Conservation (phyloP, 2,888 invertebrate genomes). For the Dynastes tityus region DNA sequence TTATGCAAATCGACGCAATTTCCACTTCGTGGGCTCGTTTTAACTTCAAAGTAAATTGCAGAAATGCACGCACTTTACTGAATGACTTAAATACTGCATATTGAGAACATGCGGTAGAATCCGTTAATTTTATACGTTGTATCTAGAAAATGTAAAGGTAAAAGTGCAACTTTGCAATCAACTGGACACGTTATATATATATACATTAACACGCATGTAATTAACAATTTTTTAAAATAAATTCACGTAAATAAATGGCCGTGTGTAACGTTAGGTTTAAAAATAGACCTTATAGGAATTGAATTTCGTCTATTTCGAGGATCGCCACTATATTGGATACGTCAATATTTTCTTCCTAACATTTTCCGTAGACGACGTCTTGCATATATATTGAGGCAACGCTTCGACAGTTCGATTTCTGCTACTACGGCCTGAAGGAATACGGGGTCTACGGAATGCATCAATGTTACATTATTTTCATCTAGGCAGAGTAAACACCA, state of each 20-base stretch:
- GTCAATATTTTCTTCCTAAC: not conserved
- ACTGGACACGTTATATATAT: not conserved
- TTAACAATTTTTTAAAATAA: no score
- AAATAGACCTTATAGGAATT: no score
- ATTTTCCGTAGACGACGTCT: not conserved
- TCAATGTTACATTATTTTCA: not conserved
- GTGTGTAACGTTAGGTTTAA: no score
- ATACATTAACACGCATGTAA: no score
- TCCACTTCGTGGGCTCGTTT: not conserved
- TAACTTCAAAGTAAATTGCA: constrained; percentile 16
- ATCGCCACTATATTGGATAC: not conserved
- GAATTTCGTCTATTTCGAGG: no score
- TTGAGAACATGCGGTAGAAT: not conserved
- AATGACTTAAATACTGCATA: not conserved
- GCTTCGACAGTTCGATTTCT: not conserved
- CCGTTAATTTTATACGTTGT: not conserved
- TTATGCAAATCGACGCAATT: constrained; percentile 2
- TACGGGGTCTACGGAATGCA: not conserved
- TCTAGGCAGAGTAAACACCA: not conserved
- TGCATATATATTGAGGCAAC: not conserved
- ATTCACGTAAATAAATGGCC: no score
- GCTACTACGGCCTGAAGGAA: not conserved
- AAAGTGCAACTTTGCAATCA: constrained; percentile 3
- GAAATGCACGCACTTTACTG: constrained; percentile 7
- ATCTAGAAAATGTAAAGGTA: not conserved